Base-by-base conservation (phyloP, 37 sponge, comb jelly and placozoan species). In the Dysidea cf. avara region DNA sequence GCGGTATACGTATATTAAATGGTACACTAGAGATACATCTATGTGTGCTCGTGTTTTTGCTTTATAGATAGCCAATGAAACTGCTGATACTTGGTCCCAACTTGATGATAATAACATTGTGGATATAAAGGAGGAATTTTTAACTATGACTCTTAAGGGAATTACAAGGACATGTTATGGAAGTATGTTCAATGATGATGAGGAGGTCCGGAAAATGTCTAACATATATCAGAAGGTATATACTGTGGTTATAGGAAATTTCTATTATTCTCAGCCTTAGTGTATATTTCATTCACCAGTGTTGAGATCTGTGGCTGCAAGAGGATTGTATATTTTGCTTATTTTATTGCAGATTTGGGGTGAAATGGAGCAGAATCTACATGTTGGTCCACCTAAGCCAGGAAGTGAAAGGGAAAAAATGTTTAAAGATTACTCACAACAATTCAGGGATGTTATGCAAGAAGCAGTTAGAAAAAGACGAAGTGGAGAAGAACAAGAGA, bases 71-170 rank as follows among this genome's bases (percentile, higher is more conserved):
- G 16, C 3, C 26, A 61, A 18, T 4, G 74, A 81, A 32, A 61
- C 72, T 14, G 64, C 33, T 31, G 46, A 17, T 9, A 35, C 5
- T 5, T 81, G 73, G 81, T 53, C 50, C 3, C 12, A 16, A 11
- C 53, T 53, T 5, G 21, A 18, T 31, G 12, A 73, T 64, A 57
- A 61, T 9, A 29, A 83, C 48, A 37, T 55, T 14, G 48, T 86
- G 4, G n/a, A 63, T 17, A 24, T 90, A 7, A n/a, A 25, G 28
- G 59, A 74, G 53, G 74, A 71, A 18, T 40, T 50, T 39, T 80
- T 91, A 59, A 51, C 84, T 22, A 72, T 91, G 69, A 79, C 92
- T 21, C 86, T 91, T 30, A 82, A 87, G 49, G 79, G 83, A 21
- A 82, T 91, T 34, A 31, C 56, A 43, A 63, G 76, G 6, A 70